These are phyloP conservation scores for Heliopora coerulea DNA, from an alignment of 92 coral and sea anemone species.

Conservation along the genomic window DNA sequence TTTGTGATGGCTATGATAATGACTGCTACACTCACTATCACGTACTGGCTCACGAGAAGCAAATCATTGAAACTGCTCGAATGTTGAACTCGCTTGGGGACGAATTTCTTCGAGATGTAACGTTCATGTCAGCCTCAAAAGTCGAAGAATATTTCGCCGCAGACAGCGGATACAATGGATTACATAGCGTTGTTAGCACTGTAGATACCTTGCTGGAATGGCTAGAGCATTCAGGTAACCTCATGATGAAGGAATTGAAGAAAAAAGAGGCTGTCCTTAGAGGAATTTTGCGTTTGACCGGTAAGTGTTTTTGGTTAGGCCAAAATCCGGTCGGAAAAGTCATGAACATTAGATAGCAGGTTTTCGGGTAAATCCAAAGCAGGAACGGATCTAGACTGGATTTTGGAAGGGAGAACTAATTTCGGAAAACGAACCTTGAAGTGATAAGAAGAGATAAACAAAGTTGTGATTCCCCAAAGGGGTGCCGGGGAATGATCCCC, in stretches of 20 bases:
- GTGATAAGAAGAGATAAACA: no score
- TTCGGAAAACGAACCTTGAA: no score
- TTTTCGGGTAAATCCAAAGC: no score
- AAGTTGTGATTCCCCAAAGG: no score
- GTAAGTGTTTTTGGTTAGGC: background rate
- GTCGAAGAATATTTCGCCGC: slow-evolving; percentile 11
- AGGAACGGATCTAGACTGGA: no score
- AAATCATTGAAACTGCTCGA: slow-evolving; percentile 25
- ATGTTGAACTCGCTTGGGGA: slow-evolving; percentile 13
- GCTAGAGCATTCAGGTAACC: slow-evolving; percentile 19
- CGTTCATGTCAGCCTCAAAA: background rate
- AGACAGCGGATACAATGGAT: background rate
- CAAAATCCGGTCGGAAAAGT: no score
- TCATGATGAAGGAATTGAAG: slow-evolving; percentile 3
- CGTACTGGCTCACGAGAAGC: slow-evolving; percentile 1
- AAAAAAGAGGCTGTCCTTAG: slow-evolving; percentile 27
- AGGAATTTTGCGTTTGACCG: slow-evolving; percentile 18
- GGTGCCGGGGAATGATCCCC: no score
- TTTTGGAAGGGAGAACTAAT: no score
- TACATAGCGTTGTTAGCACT: slow-evolving; percentile 12
- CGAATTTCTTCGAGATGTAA: background rate
- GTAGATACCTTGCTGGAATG: slow-evolving; percentile 13
- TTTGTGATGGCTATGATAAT: slow-evolving; percentile 10
- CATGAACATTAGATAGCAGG: no score
- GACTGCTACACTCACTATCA: slow-evolving; percentile 2